These are phyloP conservation scores for Limenitis arthemis DNA, from an alignment of 2,888 invertebrate species.

Conservation along the genomic window DNA sequence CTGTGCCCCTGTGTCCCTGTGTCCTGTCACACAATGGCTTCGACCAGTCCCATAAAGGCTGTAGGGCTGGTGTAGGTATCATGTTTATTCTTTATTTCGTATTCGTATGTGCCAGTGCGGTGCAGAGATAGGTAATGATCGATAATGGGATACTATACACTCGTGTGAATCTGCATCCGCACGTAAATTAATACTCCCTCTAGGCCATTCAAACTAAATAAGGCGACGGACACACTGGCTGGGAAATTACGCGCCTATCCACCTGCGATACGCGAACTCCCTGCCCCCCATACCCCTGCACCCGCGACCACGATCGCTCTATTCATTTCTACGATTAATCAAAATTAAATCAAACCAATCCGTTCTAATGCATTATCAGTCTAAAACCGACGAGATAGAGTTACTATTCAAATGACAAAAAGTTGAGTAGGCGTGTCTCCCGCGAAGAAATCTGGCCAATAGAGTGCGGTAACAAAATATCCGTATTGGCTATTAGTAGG, in stretches of 20 bases:
- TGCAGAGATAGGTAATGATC: constrained; percentile 30
- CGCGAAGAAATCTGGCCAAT: constrained; percentile 74
- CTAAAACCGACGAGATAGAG: constrained; percentile 35
- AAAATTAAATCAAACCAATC: constrained; percentile 62
- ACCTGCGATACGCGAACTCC: constrained; percentile 29
- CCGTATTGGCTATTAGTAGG: constrained; percentile 74
- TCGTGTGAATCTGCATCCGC: constrained; percentile 33
- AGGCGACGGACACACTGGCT: constrained; percentile 27
- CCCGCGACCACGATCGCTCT: constrained; percentile 33
- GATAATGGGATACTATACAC: constrained; percentile 44
- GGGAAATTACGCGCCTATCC: constrained; percentile 33
- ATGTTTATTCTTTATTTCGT: constrained; percentile 8
- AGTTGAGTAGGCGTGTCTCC: constrained; percentile 56
- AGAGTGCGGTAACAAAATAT: constrained; percentile 72
- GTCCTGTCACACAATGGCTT: constrained; percentile 1
- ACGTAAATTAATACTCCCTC: constrained; percentile 31
- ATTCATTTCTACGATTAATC: constrained; percentile 71
- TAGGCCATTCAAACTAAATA: constrained; percentile 30
- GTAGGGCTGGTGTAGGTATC: constrained; percentile 1
- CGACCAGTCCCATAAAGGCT: constrained; percentile 1
- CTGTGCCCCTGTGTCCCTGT: too few relatives aligned
- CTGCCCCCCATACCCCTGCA: constrained; percentile 18
- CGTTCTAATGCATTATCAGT: constrained; percentile 33
- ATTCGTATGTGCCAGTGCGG: constrained; percentile 16
- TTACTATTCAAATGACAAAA: constrained; percentile 34